These are phyloP conservation scores for Seriola quinqueradiata DNA, from an alignment of 2,113 vertebrate species.

Conservation along the genomic window DNA sequence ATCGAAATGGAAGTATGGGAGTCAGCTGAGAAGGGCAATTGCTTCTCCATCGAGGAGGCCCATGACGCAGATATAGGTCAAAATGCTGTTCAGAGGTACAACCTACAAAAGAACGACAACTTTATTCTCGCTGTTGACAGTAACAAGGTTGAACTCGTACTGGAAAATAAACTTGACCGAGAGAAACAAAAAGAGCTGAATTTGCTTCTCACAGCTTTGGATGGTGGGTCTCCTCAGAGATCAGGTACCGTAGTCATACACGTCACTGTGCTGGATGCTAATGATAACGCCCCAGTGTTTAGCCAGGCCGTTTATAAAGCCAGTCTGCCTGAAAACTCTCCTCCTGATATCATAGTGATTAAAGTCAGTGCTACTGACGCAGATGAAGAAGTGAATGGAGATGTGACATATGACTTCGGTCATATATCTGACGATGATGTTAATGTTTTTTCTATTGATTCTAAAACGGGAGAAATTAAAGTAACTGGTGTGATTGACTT, in stretches of 20 bases:
- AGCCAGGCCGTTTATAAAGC: constrained; percentile 67
- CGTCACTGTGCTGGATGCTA: constrained; percentile 73
- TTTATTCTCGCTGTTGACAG: constrained; percentile 78
- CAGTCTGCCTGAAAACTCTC: constrained; percentile 74
- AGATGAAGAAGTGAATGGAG: constrained; percentile 77
- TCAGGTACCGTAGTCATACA: constrained; percentile 71
- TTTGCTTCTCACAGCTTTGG: constrained; percentile 70
- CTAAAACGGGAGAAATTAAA: constrained; percentile 76
- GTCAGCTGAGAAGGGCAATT: constrained; percentile 15
- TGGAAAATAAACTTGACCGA: constrained; percentile 65
- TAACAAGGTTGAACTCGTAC: constrained; percentile 47
- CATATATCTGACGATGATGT: constrained; percentile 11
- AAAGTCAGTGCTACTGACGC: constrained; percentile 69
- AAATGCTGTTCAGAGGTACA: constrained; percentile 85
- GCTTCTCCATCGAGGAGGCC: constrained; percentile 77
- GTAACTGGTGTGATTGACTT: constrained; percentile 76
- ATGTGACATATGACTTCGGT: constrained; percentile 76
- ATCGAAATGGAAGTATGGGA: constrained; percentile 68
- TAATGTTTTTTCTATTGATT: constrained; percentile 40
- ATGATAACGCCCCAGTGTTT: constrained; percentile 74
- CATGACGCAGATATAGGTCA: constrained; percentile 84
- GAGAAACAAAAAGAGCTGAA: constrained; percentile 59
- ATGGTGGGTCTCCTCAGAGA: constrained; percentile 73
- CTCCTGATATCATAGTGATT: constrained; percentile 45
- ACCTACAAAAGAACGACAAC: constrained; percentile 72